A percentile compares a stretch with the other conserved stretches of the same genome.
These are phyloP conservation scores for Falco biarmicus DNA, from an alignment of 2,797 vertebrate genomes.

Conservation along the genomic window DNA sequence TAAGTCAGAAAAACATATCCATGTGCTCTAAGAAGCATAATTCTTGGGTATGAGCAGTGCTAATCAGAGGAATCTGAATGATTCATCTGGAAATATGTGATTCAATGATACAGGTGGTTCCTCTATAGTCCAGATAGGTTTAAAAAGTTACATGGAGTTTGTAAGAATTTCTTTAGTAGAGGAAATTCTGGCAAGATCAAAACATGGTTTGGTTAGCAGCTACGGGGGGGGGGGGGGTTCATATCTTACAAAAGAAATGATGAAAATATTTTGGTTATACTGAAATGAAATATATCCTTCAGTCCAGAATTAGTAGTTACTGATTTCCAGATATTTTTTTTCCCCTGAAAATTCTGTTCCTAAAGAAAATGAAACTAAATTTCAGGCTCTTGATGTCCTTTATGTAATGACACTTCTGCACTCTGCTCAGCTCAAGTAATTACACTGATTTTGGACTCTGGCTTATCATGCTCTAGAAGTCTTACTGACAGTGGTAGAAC, in stretches of 20 bases:
- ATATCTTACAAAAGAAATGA: background rate
- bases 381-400: background rate
- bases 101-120: background rate
- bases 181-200: background rate
- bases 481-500: background rate
- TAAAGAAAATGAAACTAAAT: background rate
- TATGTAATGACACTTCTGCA: background rate
- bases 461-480: background rate
- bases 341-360: background rate
- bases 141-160: background rate
- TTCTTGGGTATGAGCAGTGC: background rate
- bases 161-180: background rate
- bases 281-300: background rate
- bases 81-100: background rate
- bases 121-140: background rate
- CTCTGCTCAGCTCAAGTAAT: background rate
- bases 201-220: background rate
- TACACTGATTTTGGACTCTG: background rate
- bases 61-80: background rate
- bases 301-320: background rate
- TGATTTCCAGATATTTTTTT: background rate
- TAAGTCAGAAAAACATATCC: background rate
- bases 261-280: background rate
- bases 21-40: background rate
- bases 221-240: no score